Evolutionary conservation across 2,113 vertebrate genomes (phyloP), one percentile per base, ranked within the genome.

Genomic region (Ceyx cyanopectus): DNA sequence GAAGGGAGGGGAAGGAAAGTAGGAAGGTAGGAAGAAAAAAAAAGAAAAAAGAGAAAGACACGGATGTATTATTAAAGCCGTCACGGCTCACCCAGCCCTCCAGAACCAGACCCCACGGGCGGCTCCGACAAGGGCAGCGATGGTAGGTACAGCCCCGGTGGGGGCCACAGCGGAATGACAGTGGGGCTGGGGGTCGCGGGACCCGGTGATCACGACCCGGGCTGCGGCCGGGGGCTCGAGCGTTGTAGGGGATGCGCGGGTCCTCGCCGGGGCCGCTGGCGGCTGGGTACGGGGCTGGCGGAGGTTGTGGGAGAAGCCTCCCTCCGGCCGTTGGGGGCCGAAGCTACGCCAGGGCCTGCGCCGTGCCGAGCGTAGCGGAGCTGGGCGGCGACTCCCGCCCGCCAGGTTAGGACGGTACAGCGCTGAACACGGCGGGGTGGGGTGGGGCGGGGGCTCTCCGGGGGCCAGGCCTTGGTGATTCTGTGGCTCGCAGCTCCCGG

Each of bases 121-220:
- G 70, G 86, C 91, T 94, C 79, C 93, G 75, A 77, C 32, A 34
- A 57, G 80, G 67, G 51, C 85, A 96, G 94, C 56, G 94, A 98
- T 98, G 98, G 97, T 98, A 90, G 97, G 97, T 97, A 46, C 75
- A 63, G 32, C n/a, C 62, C 70, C 70, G 30, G 43, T 37, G 37
- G 63, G 53, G 78, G 68, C 5, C 27, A 10, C 30, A 34, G 73
- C 15, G 9, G 53, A 14, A 45, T 18, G 15, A 41, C 27, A 13
- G 43, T 6, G 51, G 69, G 34, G 7, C 10, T 14, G 29, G 46
- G 41, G 16, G 27, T 41, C 8, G 5, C 14, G 19, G 26, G 6
- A 22, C 6, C 11, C 19, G 5, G 7, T 5, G 17, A 34, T 7
- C n/a, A 19, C 37, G n/a, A 40, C 21, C 54, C 12, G n/a, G 58